Evolutionary conservation across 1,140 invertebrate genomes (phyloP).

Genomic region (Drosophila ironensis): DNA sequence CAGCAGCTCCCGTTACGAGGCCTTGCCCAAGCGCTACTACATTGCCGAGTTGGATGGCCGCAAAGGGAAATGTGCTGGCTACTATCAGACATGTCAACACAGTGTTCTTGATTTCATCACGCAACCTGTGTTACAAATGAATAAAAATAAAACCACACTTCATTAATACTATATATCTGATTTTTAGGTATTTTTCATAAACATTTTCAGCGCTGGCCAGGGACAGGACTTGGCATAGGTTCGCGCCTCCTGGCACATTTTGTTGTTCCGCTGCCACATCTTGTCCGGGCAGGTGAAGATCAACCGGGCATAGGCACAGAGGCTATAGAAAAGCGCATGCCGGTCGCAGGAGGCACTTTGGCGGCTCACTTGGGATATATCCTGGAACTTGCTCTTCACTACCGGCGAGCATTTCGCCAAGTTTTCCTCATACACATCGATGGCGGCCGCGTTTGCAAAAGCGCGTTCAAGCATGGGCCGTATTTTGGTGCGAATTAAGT

Average conservation of each 20-base stretch:
- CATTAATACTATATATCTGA: too few relatives aligned
- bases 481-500: constrained; percentile 14
- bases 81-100: constrained; percentile 61
- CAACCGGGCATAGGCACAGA: constrained; percentile 54
- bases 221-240: constrained; percentile 43
- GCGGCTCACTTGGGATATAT: constrained; percentile 38
- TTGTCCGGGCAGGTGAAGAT: constrained; percentile 41
- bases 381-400: constrained; percentile 34
- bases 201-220: constrained; percentile 63
- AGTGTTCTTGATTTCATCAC: constrained; percentile 46
- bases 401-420: constrained; percentile 44
- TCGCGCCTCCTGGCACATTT: constrained; percentile 44
- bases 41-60: constrained; percentile 82
- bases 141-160: too few relatives aligned
- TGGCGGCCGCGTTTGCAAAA: constrained; percentile 23
- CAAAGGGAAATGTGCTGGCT: constrained; percentile 69
- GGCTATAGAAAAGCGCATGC: constrained; percentile 64
- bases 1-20: constrained; percentile 83
- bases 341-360: constrained; percentile 59
- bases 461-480: constrained; percentile 58
- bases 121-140: too few relatives aligned
- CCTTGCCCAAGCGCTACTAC: constrained; percentile 83
- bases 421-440: constrained; percentile 50
- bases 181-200: constrained; percentile 58
- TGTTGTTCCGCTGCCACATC: constrained; percentile 51